Evolutionary conservation across 2,113 vertebrate species (phyloP).

Genomic region (Halcyon senegalensis): DNA sequence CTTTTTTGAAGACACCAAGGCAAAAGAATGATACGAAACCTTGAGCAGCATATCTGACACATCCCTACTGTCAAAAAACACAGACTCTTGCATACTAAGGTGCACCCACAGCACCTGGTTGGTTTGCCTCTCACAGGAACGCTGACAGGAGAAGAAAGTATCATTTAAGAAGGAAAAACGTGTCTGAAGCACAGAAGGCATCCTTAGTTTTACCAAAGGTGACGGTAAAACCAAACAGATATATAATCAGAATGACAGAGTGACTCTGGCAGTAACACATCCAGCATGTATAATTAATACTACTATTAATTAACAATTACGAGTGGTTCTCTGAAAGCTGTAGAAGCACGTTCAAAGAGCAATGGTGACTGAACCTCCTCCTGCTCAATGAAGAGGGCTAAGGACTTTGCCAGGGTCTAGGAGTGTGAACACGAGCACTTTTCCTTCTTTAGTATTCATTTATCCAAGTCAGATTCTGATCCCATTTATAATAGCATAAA

Average conservation of each 20-base stretch:
- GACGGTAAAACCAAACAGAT: background rate
- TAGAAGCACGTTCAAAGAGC: background rate
- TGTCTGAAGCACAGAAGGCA: background rate
- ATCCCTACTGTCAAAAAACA: background rate
- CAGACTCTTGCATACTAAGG: background rate
- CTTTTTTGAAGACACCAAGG: background rate
- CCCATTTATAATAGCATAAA: constrained; percentile 52
- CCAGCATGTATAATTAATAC: background rate
- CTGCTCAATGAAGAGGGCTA: background rate
- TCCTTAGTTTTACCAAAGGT: background rate
- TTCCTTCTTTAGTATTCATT: constrained; percentile 47
- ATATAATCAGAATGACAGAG: background rate
- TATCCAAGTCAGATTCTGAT: constrained; percentile 53
- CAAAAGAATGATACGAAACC: background rate
- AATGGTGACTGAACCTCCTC: background rate
- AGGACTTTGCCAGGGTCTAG: constrained; percentile 7
- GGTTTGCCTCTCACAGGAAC: background rate
- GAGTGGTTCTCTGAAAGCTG: background rate
- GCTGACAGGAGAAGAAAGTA: background rate
- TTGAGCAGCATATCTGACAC: background rate
- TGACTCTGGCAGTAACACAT: background rate
- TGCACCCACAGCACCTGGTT: background rate
- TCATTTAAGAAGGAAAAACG: background rate
- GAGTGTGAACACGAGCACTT: background rate
- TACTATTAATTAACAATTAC: background rate